Conservation (phyloP, 2,113 vertebrate genomes). For the Rhinoptilus africanus region DNA sequence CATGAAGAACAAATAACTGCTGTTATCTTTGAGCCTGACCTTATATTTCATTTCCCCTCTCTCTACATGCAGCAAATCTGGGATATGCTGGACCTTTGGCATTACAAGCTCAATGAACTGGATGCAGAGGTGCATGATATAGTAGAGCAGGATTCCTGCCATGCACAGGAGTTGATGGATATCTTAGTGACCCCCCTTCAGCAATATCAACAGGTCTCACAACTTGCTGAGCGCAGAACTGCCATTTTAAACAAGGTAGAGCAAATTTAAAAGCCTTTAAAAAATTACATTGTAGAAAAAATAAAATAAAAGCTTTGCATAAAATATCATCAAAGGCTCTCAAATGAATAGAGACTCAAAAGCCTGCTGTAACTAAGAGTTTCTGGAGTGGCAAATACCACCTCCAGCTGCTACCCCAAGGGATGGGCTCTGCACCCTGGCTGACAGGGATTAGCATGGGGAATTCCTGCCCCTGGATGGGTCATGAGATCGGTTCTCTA, state of each 20-base stretch:
- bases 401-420: not conserved
- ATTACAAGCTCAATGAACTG: slow-evolving; percentile 81
- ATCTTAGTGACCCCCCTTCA: slow-evolving; percentile 79
- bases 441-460: rapidly evolving
- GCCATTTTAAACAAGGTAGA: slow-evolving; percentile 87
- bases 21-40: not conserved
- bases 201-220: slow-evolving; percentile 81
- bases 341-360: not conserved
- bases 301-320: not conserved
- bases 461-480: not conserved
- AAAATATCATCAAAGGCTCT: not conserved
- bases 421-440: not conserved
- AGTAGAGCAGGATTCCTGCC: slow-evolving; percentile 81
- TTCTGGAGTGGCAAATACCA: not conserved
- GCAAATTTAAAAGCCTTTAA: not conserved
- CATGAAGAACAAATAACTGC: not conserved
- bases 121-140: slow-evolving; percentile 88
- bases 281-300: rapidly evolving
- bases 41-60: not conserved
- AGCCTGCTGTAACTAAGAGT: not conserved
- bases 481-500: not conserved
- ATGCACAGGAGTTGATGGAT: slow-evolving; percentile 80
- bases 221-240: slow-evolving; percentile 85
- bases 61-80: slow-evolving; percentile 78
- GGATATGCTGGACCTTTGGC: slow-evolving; percentile 89